These are phyloP conservation scores for Antheraea assamensis DNA, from an alignment of 2,888 invertebrate species.

Conservation along the genomic window DNA sequence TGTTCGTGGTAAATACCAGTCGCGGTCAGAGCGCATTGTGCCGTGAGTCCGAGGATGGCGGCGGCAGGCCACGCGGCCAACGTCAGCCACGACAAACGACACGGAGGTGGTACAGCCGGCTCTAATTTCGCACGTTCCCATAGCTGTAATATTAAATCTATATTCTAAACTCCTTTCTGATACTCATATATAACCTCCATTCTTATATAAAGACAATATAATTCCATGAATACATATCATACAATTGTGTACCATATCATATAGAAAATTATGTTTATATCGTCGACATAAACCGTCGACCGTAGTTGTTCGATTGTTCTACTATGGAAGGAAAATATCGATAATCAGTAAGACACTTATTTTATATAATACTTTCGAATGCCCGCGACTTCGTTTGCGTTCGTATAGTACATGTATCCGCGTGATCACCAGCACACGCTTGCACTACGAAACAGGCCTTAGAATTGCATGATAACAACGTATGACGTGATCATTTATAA, in stretches of 20 bases:
- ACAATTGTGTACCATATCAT: neutral
- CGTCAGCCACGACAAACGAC: conserved; percentile 88
- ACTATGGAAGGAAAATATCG: neutral
- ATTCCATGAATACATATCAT: neutral
- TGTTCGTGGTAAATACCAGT: conserved; percentile 85
- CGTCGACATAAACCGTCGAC: too few relatives aligned
- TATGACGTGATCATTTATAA: too few relatives aligned
- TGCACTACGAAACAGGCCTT: too few relatives aligned
- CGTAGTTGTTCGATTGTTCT: neutral
- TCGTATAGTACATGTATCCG: too few relatives aligned
- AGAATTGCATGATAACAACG: too few relatives aligned
- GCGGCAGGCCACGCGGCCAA: conserved; percentile 88
- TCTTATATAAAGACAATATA: neutral
- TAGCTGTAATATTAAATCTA: conserved; percentile 49
- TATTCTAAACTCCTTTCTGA: neutral
- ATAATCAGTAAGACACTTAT: too few relatives aligned
- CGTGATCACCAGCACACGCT: too few relatives aligned
- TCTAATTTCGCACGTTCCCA: conserved; percentile 85
- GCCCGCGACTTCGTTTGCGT: too few relatives aligned
- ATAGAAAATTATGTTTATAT: neutral
- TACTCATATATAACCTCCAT: neutral
- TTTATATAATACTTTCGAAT: too few relatives aligned
- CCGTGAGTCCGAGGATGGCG: conserved; percentile 84
- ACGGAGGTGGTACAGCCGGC: conserved; percentile 81
- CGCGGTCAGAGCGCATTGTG: conserved; percentile 87